Percentiles rank a stretch among this genome's conserved stretches.
These are phyloP conservation scores for Lepidostoma basale DNA, from an alignment of 1,140 invertebrate genomes.

Conservation along the genomic window DNA sequence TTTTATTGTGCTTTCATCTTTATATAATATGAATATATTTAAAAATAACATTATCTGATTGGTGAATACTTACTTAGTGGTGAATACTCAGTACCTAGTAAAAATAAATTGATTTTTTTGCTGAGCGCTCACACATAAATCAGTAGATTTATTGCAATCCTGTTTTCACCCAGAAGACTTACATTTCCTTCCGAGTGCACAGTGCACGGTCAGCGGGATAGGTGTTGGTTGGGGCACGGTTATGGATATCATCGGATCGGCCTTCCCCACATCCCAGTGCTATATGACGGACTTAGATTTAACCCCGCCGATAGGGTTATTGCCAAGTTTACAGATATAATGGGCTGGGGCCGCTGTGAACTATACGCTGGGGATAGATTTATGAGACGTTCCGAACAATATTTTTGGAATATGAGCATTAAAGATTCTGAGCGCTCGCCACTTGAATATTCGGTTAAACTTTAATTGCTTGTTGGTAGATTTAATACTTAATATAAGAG, in stretches of 20 bases:
- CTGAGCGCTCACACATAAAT: too few relatives aligned
- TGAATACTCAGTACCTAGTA: too few relatives aligned
- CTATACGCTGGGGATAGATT: constrained; percentile 7
- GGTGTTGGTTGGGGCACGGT: not conserved
- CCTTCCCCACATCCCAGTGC: not conserved
- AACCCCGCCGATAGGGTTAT: constrained; percentile 9
- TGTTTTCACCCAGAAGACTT: not conserved
- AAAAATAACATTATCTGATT: too few relatives aligned
- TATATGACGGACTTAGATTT: constrained; percentile 17
- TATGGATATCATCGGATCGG: not conserved
- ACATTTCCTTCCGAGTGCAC: not conserved
- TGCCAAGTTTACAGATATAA: constrained; percentile 24
- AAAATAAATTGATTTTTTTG: too few relatives aligned
- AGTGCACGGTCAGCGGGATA: not conserved
- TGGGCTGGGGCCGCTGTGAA: not conserved
- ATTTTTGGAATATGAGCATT: constrained; percentile 2
- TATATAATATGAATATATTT: too few relatives aligned
- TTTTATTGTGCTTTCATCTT: too few relatives aligned
- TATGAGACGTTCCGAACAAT: constrained; percentile 2
- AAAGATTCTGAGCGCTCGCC: not conserved
- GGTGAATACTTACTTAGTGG: too few relatives aligned
- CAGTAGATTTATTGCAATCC: too few relatives aligned
- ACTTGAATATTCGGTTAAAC: constrained; percentile 8
- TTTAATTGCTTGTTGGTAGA: too few relatives aligned
- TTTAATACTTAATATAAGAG: too few relatives aligned